Base-by-base conservation (phyloP, 2,888 invertebrate genomes). In the Leptinotarsa juncta region DNA sequence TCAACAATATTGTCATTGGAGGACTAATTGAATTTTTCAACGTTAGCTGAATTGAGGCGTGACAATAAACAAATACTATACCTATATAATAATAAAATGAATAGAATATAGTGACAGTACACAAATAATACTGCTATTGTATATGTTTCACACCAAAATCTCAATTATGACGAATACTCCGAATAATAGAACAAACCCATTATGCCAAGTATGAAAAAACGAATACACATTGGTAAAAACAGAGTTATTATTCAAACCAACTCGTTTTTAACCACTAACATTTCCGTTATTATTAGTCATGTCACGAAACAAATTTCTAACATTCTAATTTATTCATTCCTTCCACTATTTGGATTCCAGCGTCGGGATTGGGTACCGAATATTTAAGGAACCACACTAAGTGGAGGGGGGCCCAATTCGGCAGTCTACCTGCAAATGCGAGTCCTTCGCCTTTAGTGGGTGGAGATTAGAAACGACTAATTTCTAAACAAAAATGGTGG, bases 401-500 rank as follows among this genome's bases (percentile, higher is more conserved):
- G 70, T 75, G 67, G 72, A 66, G 72, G 42, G 32, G 26, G 74
- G 51, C 72, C 70, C 16, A 62, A 66, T 42, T 42, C 42, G 42
- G 42, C 70, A 48, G 62, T 65, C 53, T 73, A 78, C 75, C 75
- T 72, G 74, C 69, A 65, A 67, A 65, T 71, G 73, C 77, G 67
- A 73, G 70, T 73, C 70, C 62, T 57, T 69, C 69, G 70, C 67
- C 26, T 70, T 67, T 71, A 53, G 81, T 81, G 78, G 81, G 81
- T 77, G 81, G 80, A 77, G 81, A 80, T 79, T 81, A 79, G 79
- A 77, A 81, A 79, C 42, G n/a, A 32, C 80, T 80, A 81, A 80
- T 79, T 77, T 73, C 78, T 80, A 82, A 81, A 80, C 81, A 79
- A 82, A 81, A 78, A 82, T 82, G 82, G 82, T 79, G 78, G 76